Evolutionary conservation across 2,888 invertebrate species (phyloP), one percentile per base, ranked within the genome.

Genomic region (Troides aeacus): DNA sequence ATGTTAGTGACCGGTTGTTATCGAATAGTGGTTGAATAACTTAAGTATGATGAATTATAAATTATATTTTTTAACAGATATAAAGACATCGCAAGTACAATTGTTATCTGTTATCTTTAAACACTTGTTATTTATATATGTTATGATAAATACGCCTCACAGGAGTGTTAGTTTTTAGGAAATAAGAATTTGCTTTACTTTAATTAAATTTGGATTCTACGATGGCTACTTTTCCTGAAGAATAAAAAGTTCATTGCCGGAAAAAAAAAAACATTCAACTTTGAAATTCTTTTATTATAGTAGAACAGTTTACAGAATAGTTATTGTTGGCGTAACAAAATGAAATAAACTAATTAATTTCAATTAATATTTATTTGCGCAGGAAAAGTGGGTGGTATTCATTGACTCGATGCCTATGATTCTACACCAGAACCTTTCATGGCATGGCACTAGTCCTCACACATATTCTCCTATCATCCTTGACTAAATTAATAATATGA

Each of bases 311-410:
- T 89, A 90, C 86, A 90, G 82, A 83, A 86, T 77, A 80, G 80
- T 84, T 85, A 81, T 84, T 79, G 82, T 83, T 84, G 83, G 85
- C 81, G 82, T 86, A 88, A 85, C 78, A 79, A 85, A 86, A 84
- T 80, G 82, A 80, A 82, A 81, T 81, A 84, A 81, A 89, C 86
- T 87, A 86, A 86, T 87, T 83, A 81, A 84, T 85, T 82, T 81
- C 63, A 82, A 83, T 82, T 81, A 81, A 85, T 87, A 86, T 83
- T 82, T 80, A 83, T 85, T 87, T 82, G 83, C 86, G 84, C 87
- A 89, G 88, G 89, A 91, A 90, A 88, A 92, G 92, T 92, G 92
- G 92, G 92, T 92, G 92, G 92, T 91, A 92, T 88, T 87, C 89
- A 90, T 89, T 83, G 89, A 90, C 88, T 89, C 83, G 80, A 92